phyloP scores from a whole-genome alignment of 2,888 invertebrate genomes.

The Drosophila paracracens region DNA sequence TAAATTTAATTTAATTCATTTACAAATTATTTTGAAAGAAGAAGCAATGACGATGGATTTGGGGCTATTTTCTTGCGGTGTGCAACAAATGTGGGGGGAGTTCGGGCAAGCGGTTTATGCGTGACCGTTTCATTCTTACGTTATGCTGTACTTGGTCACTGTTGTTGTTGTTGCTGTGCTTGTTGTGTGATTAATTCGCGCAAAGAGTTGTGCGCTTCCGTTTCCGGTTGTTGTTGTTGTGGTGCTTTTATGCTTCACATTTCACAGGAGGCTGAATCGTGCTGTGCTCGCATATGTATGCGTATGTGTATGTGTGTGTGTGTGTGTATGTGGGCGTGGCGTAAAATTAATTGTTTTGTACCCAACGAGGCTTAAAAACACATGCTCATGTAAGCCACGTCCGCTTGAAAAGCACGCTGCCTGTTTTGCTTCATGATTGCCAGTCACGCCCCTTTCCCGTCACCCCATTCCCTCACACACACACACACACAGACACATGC shows the following conservation, averaged over 20 bases:
- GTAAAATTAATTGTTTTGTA: constrained; percentile 80
- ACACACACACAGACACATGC: constrained; percentile 1
- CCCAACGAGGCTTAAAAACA: constrained; percentile 82
- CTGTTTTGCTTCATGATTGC: constrained; percentile 28
- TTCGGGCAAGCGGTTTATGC: constrained; percentile 47
- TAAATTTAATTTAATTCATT: rapidly evolving
- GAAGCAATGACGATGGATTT: background rate
- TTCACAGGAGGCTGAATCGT: constrained; percentile 78
- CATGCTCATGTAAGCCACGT: constrained; percentile 81
- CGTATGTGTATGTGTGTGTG: constrained; percentile 8
- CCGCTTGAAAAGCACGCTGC: constrained; percentile 61
- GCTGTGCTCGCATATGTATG: constrained; percentile 17
- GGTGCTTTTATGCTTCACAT: constrained; percentile 75
- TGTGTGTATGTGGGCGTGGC: constrained; percentile 68
- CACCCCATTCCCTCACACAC: background rate
- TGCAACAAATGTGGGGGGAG: constrained; percentile 2
- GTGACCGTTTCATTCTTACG: constrained; percentile 38
- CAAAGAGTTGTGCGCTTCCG: constrained; percentile 82
- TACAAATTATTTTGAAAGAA: background rate
- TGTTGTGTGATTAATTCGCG: constrained; percentile 81
- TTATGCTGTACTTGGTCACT: constrained; percentile 18
- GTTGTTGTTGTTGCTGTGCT: constrained; percentile 41
- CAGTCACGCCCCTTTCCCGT: background rate
- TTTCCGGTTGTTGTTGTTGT: constrained; percentile 68
- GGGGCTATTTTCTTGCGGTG: background rate